Conservation (phyloP, 1,140 invertebrate genomes). For the Anastrepha obliqua region DNA sequence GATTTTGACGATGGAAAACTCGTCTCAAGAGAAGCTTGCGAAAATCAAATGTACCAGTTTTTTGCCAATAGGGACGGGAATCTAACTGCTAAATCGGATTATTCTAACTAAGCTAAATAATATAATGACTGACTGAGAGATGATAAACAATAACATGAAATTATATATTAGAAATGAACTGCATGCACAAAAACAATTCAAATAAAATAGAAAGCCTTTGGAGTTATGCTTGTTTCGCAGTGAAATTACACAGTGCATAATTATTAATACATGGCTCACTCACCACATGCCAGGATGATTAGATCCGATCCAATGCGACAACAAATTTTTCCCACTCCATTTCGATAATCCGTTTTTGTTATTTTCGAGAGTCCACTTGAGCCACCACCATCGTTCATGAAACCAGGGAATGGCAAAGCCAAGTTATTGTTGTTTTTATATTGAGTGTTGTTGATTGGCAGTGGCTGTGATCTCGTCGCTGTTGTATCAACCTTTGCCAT, state of each 20-base stretch:
- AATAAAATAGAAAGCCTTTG: too few species aligned
- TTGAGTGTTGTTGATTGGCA: not conserved
- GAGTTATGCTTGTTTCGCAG: too few species aligned
- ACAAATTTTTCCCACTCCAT: slow-evolving; percentile 58
- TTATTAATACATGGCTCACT: slow-evolving; percentile 51
- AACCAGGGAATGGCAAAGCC: slow-evolving; percentile 60
- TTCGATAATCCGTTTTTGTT: slow-evolving; percentile 49
- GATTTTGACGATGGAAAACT: too few species aligned
- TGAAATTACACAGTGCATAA: not conserved
- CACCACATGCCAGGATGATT: slow-evolving; percentile 65
- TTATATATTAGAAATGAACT: too few species aligned
- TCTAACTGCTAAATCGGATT: too few species aligned
- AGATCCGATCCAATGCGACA: slow-evolving; percentile 64
- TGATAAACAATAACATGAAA: too few species aligned
- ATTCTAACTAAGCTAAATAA: too few species aligned
- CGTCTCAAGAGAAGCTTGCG: too few species aligned
- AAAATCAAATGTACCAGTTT: too few species aligned
- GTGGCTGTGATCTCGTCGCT: slow-evolving; percentile 13
- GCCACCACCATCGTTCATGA: not conserved
- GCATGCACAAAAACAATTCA: too few species aligned
- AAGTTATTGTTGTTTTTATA: slow-evolving; percentile 67
- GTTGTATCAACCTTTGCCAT: slow-evolving; percentile 47
- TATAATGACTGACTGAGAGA: too few species aligned
- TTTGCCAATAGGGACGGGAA: too few species aligned
- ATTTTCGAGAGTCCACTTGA: not conserved